Evolutionary conservation across 2,888 invertebrate species (phyloP).

Genomic region (Meteorus colon): DNA sequence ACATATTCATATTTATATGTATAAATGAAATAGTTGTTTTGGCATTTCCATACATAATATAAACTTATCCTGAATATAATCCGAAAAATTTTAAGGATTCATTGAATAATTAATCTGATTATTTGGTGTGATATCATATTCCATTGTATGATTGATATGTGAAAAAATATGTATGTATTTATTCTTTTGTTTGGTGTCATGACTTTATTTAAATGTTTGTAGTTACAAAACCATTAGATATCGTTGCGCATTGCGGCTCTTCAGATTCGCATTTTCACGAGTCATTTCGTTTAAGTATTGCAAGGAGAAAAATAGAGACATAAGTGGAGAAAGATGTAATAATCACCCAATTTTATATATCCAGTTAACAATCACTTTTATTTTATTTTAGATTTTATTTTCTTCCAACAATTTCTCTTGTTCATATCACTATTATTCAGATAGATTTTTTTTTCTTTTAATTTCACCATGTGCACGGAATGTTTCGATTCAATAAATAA

Average conservation of each 20-base stretch:
- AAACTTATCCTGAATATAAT: constrained; percentile 6
- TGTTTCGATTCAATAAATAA: background rate
- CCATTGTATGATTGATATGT: background rate
- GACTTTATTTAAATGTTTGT: constrained; percentile 55
- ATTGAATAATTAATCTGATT: background rate
- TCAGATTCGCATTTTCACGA: constrained; percentile 47
- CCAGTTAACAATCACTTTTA: background rate
- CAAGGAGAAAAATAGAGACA: background rate
- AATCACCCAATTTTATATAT: background rate
- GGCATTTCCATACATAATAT: background rate
- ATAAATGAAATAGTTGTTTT: background rate
- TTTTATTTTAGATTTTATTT: background rate
- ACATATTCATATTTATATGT: background rate
- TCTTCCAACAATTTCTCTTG: background rate
- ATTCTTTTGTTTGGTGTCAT: constrained; percentile 50
- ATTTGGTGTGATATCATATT: background rate
- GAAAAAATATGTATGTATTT: constrained; percentile 3
- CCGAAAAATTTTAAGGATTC: background rate
- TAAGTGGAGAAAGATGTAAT: background rate
- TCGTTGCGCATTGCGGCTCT: constrained; percentile 59
- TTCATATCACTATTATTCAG: background rate
- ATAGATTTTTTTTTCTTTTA: background rate
- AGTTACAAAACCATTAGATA: constrained; percentile 60
- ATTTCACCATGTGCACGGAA: background rate
- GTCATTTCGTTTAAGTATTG: constrained; percentile 39